Evolutionary conservation across 2,113 vertebrate genomes (phyloP).

Genomic region (Kryptolebias marmoratus): DNA sequence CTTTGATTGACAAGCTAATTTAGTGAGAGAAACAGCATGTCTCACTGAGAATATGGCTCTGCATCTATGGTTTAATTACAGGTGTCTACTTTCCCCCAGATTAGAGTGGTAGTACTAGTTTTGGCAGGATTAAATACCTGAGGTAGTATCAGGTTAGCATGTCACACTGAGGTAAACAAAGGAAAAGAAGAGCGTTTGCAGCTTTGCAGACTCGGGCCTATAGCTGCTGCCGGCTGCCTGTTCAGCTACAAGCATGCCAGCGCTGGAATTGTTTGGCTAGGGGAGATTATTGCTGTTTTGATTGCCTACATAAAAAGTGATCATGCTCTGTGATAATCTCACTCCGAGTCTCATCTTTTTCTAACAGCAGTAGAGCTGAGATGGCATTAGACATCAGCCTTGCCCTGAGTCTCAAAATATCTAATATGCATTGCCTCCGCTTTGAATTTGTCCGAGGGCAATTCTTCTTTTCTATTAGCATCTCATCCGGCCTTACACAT

Average conservation of each 20-base stretch:
- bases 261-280: slow-evolving; percentile 31
- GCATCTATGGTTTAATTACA: slow-evolving; percentile 74
- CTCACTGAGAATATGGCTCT: slow-evolving; percentile 57
- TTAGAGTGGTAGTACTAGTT: slow-evolving; percentile 15
- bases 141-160: slow-evolving; percentile 25
- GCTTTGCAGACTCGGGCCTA: slow-evolving; percentile 3
- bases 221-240: slow-evolving; percentile 8
- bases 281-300: slow-evolving; percentile 47
- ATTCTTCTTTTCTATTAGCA: slow-evolving; percentile 68
- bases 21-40: slow-evolving; percentile 74
- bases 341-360: slow-evolving; percentile 35
- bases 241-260: slow-evolving; percentile 31
- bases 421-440: slow-evolving; percentile 21
- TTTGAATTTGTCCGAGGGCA: slow-evolving; percentile 49
- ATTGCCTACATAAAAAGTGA: slow-evolving; percentile 56
- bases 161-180: slow-evolving; percentile 8
- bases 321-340: slow-evolving; percentile 47
- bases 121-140: slow-evolving; percentile 10
- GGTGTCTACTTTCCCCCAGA: slow-evolving; percentile 40
- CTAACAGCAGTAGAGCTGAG: slow-evolving; percentile 26
- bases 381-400: slow-evolving; percentile 48
- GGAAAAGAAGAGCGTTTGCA: neutral
- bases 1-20: slow-evolving; percentile 83
- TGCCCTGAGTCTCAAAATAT: slow-evolving; percentile 46
- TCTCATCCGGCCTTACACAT: slow-evolving; percentile 70